Evolutionary conservation across 2,888 invertebrate species (phyloP).

Genomic region (Terebella lapidaria): DNA sequence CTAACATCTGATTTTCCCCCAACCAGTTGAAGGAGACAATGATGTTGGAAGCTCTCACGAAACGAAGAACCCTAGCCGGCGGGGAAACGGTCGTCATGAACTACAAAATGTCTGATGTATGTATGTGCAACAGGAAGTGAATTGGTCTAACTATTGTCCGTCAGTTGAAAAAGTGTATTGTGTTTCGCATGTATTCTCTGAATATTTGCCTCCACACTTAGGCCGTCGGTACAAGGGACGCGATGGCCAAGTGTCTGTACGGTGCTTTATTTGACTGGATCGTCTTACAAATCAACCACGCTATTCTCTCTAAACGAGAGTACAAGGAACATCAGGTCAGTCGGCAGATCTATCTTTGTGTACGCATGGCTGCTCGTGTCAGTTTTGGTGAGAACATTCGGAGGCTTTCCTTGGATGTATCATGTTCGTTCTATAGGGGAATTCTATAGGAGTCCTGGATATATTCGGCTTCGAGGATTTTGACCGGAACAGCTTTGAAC

Average conservation of each 20-base stretch:
- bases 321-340: slow-evolving; percentile 67
- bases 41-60: slow-evolving; percentile 77
- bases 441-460: slow-evolving; percentile 91
- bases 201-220: too few species aligned
- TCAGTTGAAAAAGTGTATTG: too few species aligned
- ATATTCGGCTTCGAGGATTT: slow-evolving; percentile 98
- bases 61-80: slow-evolving; percentile 46
- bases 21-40: slow-evolving; percentile 69
- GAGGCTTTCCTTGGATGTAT: too few species aligned
- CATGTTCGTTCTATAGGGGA: too few species aligned
- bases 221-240: slow-evolving; percentile 67
- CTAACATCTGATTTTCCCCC: background rate
- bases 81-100: slow-evolving; percentile 76
- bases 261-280: slow-evolving; percentile 97
- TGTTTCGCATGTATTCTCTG: too few species aligned
- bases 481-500: slow-evolving; percentile 78
- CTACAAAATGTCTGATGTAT: slow-evolving; percentile 68
- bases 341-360: background rate
- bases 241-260: slow-evolving; percentile 94
- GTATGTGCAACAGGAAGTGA: too few species aligned
- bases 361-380: background rate
- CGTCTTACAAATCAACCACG: slow-evolving; percentile 91
- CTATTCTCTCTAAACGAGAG: slow-evolving; percentile 84
- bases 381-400: background rate
- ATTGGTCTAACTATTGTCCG: too few species aligned